A percentile compares a stretch with the other conserved stretches of the same genome.
Conservation (phyloP, 2,113 vertebrate genomes). For the Ciconia maguari region DNA sequence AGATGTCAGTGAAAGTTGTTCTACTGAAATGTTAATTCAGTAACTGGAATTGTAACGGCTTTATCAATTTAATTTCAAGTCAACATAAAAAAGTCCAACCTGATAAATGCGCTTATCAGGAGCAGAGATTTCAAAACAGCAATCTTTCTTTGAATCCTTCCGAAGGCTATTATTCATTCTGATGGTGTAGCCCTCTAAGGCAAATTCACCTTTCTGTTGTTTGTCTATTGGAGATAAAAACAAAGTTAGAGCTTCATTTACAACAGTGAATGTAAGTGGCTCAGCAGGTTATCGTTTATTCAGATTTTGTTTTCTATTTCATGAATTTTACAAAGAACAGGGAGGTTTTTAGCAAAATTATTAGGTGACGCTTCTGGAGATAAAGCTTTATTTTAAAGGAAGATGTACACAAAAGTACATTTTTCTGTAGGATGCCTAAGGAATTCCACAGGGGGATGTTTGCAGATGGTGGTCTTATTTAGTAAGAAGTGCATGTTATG, state of each 20-base stretch:
- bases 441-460: neutral
- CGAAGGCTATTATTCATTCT: conserved; percentile 90
- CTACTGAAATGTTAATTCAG: conserved; percentile 74
- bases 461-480: conserved; percentile 54
- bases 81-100: conserved; percentile 77
- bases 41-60: conserved; percentile 69
- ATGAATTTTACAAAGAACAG: conserved; percentile 47
- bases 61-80: conserved; percentile 79
- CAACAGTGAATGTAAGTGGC: conserved; percentile 30
- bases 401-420: neutral
- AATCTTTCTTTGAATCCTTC: conserved; percentile 95
- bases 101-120: conserved; percentile 95
- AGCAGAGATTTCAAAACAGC: conserved; percentile 95
- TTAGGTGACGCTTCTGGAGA: conserved; percentile 24
- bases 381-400: conserved; percentile 29
- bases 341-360: conserved; percentile 29
- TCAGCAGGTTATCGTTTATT: conserved; percentile 60
- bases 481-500: conserved; percentile 29
- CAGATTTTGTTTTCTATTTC: conserved; percentile 56
- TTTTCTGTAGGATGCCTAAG: conserved; percentile 14
- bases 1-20: conserved; percentile 63
- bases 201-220: conserved; percentile 98
- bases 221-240: conserved; percentile 85
- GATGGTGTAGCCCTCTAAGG: conserved; percentile 88
- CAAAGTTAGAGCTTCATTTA: conserved; percentile 70